Evolutionary conservation across 2,888 invertebrate genomes (phyloP), one percentile per base, ranked within the genome.

Genomic region (Lepidochrysops patricia): DNA sequence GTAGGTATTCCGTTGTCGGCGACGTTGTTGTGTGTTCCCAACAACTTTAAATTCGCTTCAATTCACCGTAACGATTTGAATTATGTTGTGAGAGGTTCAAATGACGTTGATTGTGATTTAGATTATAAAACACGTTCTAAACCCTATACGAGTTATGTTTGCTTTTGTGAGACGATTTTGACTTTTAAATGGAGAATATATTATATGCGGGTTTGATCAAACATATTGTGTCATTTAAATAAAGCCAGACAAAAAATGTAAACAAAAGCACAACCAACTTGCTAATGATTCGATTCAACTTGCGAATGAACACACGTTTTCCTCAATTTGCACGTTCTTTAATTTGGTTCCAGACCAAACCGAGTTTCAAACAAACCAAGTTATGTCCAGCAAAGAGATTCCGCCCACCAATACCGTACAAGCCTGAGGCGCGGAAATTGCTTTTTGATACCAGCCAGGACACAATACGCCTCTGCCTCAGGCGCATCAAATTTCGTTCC

Each of bases 371-470:
- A 50, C 57, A 61, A 68, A 68, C 64, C 60, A 63, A 62, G 65
- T 66, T 65, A 70, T 60, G 60, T 65, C 64, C 67, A 63, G 65
- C 67, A 66, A 68, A 67, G 68, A 61, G 67, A 63, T 66, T 63
- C 65, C 68, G 67, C 68, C 67, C 66, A 64, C 64, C 62, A 62
- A 67, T 66, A 66, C 66, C 65, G 60, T 57, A 57, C 29, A 48
- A 73, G 84, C 84, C 79, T 63, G 68, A 62, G 82, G 85, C 84
- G 57, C 84, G 85, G 85, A 85, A 80, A 85, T 85, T 84, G 82
- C 79, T 75, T 74, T 73, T 72, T 72, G 72, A 72, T 70, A 61
- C 64, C 62, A 62, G 58, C 68, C 52, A 61, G 62, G 64, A 65
- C 64, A 65, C 67, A 66, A 68, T 61, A 60, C 62, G 62, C 67